These are phyloP conservation scores for Apocheima hispidaria DNA, from an alignment of 2,888 invertebrate species.

Conservation along the genomic window DNA sequence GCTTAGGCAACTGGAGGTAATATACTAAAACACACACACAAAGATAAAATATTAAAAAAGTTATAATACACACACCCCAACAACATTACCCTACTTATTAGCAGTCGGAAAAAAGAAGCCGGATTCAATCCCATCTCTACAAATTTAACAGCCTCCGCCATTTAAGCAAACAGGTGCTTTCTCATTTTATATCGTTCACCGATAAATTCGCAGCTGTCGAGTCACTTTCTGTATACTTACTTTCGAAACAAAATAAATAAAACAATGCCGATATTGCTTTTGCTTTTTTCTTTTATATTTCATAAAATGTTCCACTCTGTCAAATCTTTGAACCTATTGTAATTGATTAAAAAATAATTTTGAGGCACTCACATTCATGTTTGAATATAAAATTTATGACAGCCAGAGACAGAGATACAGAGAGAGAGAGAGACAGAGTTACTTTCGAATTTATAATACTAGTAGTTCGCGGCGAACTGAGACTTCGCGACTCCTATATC, in stretches of 20 bases:
- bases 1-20: too few relatives aligned
- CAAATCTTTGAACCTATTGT: constrained; percentile 11
- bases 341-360: neutral
- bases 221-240: constrained; percentile 41
- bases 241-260: constrained; percentile 45
- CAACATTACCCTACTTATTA: too few relatives aligned
- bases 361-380: too few relatives aligned
- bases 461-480: too few relatives aligned
- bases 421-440: too few relatives aligned
- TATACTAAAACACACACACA: too few relatives aligned
- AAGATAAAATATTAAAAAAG: too few relatives aligned
- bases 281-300: constrained; percentile 36
- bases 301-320: constrained; percentile 18
- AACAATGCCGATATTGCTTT: constrained; percentile 43
- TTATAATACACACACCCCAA: too few relatives aligned
- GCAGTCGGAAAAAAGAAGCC: neutral
- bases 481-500: too few relatives aligned
- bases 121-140: constrained; percentile 16
- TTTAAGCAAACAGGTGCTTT: constrained; percentile 38
- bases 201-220: constrained; percentile 42
- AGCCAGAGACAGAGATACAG: too few relatives aligned
- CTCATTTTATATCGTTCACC: constrained; percentile 38
- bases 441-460: too few relatives aligned
- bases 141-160: constrained; percentile 24
- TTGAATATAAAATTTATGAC: too few relatives aligned